Conservation (phyloP, 1,140 invertebrate species). For the Meloidogyne chitwoodi region DNA sequence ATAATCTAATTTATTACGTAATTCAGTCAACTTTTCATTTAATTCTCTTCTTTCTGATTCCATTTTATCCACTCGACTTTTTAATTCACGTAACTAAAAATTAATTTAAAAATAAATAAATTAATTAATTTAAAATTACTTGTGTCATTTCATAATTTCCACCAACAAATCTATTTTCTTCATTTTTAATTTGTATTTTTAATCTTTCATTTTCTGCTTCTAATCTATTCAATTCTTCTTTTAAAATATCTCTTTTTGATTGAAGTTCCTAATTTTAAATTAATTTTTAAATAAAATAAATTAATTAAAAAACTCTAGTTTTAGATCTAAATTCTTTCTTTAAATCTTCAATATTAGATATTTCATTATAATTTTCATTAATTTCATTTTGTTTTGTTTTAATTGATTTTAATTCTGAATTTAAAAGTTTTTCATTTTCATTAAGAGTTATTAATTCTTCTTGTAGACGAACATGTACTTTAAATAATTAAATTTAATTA, state of each 20-base stretch:
- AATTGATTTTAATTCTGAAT: constrained; percentile 27
- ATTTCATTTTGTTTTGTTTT: constrained; percentile 32
- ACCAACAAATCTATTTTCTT: constrained; percentile 1
- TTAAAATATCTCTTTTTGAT: constrained; percentile 11
- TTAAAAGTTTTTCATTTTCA: constrained; percentile 13
- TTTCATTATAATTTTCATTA: not conserved
- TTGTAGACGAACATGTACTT: constrained; percentile 35
- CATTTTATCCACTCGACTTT: constrained; percentile 14
- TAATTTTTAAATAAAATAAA: constrained; percentile 3
- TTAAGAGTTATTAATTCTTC: constrained; percentile 34
- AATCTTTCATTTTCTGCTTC: constrained; percentile 18
- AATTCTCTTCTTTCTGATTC: constrained; percentile 16
- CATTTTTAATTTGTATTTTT: not conserved
- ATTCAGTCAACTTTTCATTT: constrained; percentile 18
- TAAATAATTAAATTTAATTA: constrained; percentile 14
- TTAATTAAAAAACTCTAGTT: not conserved
- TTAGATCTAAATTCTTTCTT: constrained; percentile 16
- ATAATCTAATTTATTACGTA: constrained; percentile 26
- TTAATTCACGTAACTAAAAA: constrained; percentile 28
- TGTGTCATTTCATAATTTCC: not conserved
- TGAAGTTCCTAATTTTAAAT: constrained; percentile 15
- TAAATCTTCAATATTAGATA: constrained; percentile 17
- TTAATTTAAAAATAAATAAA: not conserved
- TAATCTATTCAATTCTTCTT: constrained; percentile 8
- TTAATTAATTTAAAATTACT: not conserved